Evolutionary conservation across 2,797 vertebrate genomes (phyloP).

Genomic region (Hyperoplus lanceolatus): DNA sequence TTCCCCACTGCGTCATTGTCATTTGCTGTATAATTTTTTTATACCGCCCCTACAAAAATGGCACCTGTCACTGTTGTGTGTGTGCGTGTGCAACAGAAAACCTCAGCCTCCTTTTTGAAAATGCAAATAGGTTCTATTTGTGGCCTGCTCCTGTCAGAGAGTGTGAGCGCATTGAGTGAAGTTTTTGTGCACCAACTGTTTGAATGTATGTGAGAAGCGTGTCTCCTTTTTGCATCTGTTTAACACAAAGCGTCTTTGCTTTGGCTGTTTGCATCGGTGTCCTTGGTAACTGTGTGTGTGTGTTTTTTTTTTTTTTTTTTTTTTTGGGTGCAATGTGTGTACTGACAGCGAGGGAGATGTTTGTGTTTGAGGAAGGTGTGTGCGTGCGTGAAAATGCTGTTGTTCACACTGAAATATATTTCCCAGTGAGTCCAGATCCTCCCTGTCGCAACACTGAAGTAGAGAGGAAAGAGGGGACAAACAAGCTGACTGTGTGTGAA

Average conservation of each 20-base stretch:
- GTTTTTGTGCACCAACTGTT: slow-evolving; percentile 58
- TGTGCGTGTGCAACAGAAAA: slow-evolving; percentile 51
- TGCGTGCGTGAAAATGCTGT: slow-evolving; percentile 8
- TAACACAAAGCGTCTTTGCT: slow-evolving; percentile 36
- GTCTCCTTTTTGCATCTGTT: slow-evolving; percentile 47
- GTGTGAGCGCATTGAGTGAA: slow-evolving; percentile 64
- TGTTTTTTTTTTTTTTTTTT: slow-evolving; percentile 2
- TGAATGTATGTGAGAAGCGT: slow-evolving; percentile 3
- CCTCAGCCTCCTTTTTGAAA: slow-evolving; percentile 72
- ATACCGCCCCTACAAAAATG: slow-evolving; percentile 45
- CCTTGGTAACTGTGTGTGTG: slow-evolving; percentile 37
- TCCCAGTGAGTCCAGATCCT: slow-evolving; percentile 25
- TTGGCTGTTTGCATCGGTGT: slow-evolving; percentile 31
- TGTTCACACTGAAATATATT: slow-evolving; percentile 24
- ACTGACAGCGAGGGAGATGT: slow-evolving; percentile 24
- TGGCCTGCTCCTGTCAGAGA: slow-evolving; percentile 71
- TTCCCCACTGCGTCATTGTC: slow-evolving; percentile 60
- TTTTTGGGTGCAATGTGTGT: slow-evolving; percentile 14
- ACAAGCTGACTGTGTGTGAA: slow-evolving; percentile 21
- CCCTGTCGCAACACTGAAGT: slow-evolving; percentile 19
- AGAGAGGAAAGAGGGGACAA: slow-evolving; percentile 17
- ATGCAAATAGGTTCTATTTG: slow-evolving; percentile 83
- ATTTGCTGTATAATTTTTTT: slow-evolving; percentile 48
- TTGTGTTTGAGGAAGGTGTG: slow-evolving; percentile 30
- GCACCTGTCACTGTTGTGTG: slow-evolving; percentile 55